Percentiles rank a stretch among this genome's conserved stretches.
Conservation (phyloP, 1,140 invertebrate genomes). For the Xylocopa sonorina region DNA sequence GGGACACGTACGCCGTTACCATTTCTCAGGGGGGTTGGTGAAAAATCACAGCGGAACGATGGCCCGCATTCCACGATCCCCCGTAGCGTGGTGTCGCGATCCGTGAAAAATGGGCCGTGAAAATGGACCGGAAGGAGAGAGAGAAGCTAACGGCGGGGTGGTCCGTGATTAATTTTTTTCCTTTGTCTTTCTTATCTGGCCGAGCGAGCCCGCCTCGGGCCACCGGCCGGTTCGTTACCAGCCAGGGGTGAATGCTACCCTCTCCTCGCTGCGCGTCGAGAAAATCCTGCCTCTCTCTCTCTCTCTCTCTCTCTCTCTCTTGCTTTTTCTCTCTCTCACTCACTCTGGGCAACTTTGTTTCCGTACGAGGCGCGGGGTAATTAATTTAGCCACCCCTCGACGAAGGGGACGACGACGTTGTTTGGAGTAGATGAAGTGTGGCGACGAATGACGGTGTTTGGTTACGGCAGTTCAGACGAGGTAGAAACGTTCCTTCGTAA, state of each 20-base stretch:
- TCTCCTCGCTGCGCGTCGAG: background rate
- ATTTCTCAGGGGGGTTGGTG: slow-evolving; percentile 63
- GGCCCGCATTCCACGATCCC: slow-evolving; percentile 56
- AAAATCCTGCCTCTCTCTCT: background rate
- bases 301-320: too few relatives aligned
- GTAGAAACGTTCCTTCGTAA: background rate
- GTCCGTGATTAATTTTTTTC: slow-evolving; percentile 66
- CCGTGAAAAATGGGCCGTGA: slow-evolving; percentile 65
- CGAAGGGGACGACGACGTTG: background rate
- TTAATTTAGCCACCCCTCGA: slow-evolving; percentile 1
- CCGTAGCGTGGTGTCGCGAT: slow-evolving; percentile 35
- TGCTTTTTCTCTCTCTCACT: too few relatives aligned
- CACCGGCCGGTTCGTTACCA: slow-evolving; percentile 24
- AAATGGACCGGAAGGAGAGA: slow-evolving; percentile 60
- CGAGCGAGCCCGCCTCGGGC: slow-evolving; percentile 28
- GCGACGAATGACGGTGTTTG: background rate
- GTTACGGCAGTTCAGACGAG: background rate
- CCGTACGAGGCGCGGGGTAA: slow-evolving; percentile 3
- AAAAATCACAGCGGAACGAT: slow-evolving; percentile 68
- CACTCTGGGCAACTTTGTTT: slow-evolving; percentile 18
- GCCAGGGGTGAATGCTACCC: background rate
- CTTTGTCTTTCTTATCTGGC: slow-evolving; percentile 49
- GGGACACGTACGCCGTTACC: slow-evolving; percentile 34
- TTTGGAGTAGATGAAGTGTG: background rate
- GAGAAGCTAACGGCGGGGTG: slow-evolving; percentile 4